Evolutionary conservation across 2,797 vertebrate genomes (phyloP).

Genomic region (Halcyon chelicuti): DNA sequence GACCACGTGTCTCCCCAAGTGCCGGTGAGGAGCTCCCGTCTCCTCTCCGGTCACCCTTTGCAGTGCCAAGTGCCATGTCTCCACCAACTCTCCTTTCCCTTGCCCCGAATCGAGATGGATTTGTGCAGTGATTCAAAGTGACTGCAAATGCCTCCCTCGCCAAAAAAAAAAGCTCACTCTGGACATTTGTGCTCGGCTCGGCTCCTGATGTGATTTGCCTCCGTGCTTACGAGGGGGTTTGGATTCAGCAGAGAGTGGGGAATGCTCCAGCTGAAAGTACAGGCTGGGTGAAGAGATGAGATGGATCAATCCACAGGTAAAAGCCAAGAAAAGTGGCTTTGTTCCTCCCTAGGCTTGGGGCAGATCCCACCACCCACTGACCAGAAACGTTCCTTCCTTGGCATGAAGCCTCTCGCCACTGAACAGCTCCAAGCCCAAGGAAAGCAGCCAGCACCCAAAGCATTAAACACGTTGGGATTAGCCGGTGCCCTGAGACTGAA

Average conservation of each 20-base stretch:
- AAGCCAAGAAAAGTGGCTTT: background rate
- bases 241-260: background rate
- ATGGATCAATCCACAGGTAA: background rate
- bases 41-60: accelerated
- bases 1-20: accelerated
- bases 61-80: accelerated
- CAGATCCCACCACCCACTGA: background rate
- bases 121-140: background rate
- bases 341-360: background rate
- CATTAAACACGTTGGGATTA: background rate
- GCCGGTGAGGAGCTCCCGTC: background rate
- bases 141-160: background rate
- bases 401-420: background rate
- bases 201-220: background rate
- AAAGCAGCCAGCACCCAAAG: background rate
- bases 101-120: background rate
- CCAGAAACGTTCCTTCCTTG: background rate
- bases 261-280: background rate
- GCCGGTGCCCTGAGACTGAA: background rate
- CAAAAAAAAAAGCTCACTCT: background rate
- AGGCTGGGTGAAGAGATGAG: background rate
- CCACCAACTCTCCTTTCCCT: background rate
- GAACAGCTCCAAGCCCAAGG: background rate
- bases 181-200: background rate
- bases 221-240: background rate